Conservation (phyloP, 2,888 invertebrate genomes). For the Nipponacmea schrenckii region DNA sequence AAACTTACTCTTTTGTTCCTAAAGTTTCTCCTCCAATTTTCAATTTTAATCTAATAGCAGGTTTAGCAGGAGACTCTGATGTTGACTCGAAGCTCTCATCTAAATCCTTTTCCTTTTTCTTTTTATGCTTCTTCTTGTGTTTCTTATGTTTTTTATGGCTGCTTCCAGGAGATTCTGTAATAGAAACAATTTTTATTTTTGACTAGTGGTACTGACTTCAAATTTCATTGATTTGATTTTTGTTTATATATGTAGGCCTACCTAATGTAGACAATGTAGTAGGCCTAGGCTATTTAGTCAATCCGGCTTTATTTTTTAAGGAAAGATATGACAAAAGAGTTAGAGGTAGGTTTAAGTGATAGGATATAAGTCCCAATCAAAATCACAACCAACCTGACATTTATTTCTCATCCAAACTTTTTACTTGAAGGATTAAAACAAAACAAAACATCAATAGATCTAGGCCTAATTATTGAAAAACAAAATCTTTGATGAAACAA, state of each 20-base stretch:
- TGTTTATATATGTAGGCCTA: no score
- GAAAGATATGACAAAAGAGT: no score
- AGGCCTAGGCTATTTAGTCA: no score
- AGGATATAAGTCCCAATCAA: conserved; percentile 2
- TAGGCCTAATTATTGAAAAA: no score
- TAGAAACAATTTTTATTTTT: not conserved
- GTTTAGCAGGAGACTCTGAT: conserved; percentile 39
- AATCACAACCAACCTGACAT: not conserved
- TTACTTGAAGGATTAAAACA: not conserved
- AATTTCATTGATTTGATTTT: no score
- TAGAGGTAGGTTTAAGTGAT: no score
- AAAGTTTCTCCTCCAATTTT: conserved; percentile 62
- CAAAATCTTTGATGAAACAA: no score
- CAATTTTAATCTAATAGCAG: conserved; percentile 61
- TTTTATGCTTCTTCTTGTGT: conserved; percentile 60
- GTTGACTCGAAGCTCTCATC: conserved; percentile 28
- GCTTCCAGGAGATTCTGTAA: conserved; percentile 38
- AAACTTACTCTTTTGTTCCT: conserved; percentile 58
- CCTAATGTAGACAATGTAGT: no score
- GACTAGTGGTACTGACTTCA: no score
- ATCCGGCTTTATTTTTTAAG: no score
- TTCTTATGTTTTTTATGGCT: conserved; percentile 59
- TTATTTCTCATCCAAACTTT: not conserved
- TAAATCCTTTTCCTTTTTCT: conserved; percentile 38
- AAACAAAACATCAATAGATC: no score